These are phyloP conservation scores for Reticulitermes speratus DNA, from an alignment of 1,140 invertebrate species.

Conservation along the genomic window DNA sequence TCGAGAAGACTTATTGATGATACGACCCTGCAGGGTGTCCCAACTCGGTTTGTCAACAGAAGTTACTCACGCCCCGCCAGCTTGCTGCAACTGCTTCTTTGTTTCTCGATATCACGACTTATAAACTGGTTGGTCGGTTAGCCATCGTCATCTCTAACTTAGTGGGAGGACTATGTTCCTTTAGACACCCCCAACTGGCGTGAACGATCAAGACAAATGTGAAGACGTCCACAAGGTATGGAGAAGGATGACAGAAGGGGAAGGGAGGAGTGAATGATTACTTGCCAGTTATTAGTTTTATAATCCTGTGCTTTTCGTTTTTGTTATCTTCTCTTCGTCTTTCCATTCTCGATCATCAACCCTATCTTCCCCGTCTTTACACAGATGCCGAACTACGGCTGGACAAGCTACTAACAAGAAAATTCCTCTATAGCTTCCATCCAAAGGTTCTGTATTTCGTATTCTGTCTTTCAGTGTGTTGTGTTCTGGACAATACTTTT, in stretches of 20 bases:
- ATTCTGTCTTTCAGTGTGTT: too few species aligned
- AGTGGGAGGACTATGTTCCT: not conserved
- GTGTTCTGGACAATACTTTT: too few species aligned
- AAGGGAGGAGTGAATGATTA: not conserved
- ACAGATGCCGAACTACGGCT: not conserved
- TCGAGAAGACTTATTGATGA: not conserved
- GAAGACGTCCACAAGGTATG: not conserved
- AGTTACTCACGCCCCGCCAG: not conserved
- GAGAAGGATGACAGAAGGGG: constrained; percentile 1
- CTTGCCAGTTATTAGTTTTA: constrained; percentile 18
- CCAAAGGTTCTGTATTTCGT: too few species aligned
- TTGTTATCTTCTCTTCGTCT: not conserved
- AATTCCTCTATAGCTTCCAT: not conserved
- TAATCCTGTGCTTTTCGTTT: not conserved
- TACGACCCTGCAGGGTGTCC: not conserved
- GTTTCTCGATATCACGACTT: not conserved
- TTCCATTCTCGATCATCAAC: not conserved
- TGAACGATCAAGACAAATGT: constrained; percentile 16
- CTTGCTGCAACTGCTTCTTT: not conserved
- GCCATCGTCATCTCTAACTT: not conserved
- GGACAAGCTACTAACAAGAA: constrained; percentile 1
- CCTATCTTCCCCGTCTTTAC: not conserved
- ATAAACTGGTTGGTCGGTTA: not conserved
- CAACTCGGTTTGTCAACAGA: constrained; percentile 19
- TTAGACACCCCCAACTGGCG: constrained; percentile 8